phyloP scores from a whole-genome alignment of 2,113 vertebrate species.

The Channa maculata region DNA sequence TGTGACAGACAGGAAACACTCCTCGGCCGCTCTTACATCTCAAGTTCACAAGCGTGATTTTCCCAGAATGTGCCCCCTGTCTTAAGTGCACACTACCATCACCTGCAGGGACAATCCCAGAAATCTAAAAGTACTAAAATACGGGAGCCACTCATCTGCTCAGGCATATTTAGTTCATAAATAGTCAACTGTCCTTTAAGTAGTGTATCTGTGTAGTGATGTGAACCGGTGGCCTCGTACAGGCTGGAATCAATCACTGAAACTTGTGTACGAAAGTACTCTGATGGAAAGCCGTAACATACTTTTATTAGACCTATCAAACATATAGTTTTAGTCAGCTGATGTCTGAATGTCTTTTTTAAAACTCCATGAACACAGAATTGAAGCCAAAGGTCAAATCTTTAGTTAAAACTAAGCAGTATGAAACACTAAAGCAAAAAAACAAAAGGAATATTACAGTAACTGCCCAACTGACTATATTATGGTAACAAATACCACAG shows the following conservation, averaged over 20 bases:
- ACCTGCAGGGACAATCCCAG: constrained; percentile 29
- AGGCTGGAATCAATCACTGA: constrained; percentile 10
- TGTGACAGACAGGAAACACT: constrained; percentile 47
- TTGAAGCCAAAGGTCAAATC: too few species aligned
- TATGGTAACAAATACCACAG: too few species aligned
- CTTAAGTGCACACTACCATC: constrained; percentile 62
- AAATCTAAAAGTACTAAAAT: constrained; percentile 50
- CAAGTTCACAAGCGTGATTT: constrained; percentile 32
- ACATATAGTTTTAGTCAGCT: too few species aligned
- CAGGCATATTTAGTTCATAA: constrained; percentile 31
- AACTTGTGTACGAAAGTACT: constrained; percentile 13
- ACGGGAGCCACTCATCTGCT: constrained; percentile 38
- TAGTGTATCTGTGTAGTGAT: constrained; percentile 20
- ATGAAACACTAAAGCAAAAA: too few species aligned
- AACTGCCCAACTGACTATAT: too few species aligned
- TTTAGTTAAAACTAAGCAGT: too few species aligned
- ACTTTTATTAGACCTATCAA: too few species aligned
- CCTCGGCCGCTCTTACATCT: constrained; percentile 34
- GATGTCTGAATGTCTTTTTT: too few species aligned
- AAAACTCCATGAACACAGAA: too few species aligned
- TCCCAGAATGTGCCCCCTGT: constrained; percentile 27
- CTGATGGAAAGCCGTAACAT: not conserved
- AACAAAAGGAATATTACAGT: too few species aligned
- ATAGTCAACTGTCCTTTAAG: constrained; percentile 21
- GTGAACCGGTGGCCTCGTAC: constrained; percentile 24